Evolutionary conservation across 2,888 invertebrate species (phyloP).

Genomic region (Scaptomyza parva): DNA sequence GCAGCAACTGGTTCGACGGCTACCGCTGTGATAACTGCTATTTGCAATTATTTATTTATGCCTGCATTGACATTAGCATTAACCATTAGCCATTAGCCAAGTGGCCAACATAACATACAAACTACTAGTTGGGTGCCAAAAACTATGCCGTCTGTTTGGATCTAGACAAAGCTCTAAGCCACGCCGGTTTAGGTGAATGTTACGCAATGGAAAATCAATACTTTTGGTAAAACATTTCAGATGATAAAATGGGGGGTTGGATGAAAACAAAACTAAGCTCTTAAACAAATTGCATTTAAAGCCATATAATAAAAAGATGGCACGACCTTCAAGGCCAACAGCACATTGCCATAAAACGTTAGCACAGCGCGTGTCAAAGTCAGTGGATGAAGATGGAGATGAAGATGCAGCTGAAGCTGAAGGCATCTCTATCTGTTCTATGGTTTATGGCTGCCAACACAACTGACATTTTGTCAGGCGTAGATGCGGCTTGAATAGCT

Average conservation of each 20-base stretch:
- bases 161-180: constrained; percentile 39
- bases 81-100: constrained; percentile 71
- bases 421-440: constrained; percentile 41
- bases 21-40: constrained; percentile 48
- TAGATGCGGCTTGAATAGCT: constrained; percentile 30
- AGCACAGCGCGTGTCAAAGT: constrained; percentile 65
- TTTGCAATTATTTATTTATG: constrained; percentile 81
- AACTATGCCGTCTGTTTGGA: constrained; percentile 53
- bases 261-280: not conserved
- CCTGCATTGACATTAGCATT: constrained; percentile 83
- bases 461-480: constrained; percentile 61
- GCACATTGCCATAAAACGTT: constrained; percentile 43
- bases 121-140: constrained; percentile 38
- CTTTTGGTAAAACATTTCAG: constrained; percentile 28
- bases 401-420: constrained; percentile 8
- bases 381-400: constrained; percentile 35
- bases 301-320: constrained; percentile 61
- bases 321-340: constrained; percentile 68
- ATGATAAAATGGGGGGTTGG: constrained; percentile 1
- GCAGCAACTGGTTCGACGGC: constrained; percentile 69
- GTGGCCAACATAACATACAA: constrained; percentile 25
- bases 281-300: constrained; percentile 60
- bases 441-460: constrained; percentile 46
- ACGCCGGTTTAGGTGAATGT: constrained; percentile 46
- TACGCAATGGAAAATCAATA: constrained; percentile 56